These are phyloP conservation scores for Phymorhynchus buccinoides DNA, from an alignment of 1,140 invertebrate species.

Conservation along the genomic window DNA sequence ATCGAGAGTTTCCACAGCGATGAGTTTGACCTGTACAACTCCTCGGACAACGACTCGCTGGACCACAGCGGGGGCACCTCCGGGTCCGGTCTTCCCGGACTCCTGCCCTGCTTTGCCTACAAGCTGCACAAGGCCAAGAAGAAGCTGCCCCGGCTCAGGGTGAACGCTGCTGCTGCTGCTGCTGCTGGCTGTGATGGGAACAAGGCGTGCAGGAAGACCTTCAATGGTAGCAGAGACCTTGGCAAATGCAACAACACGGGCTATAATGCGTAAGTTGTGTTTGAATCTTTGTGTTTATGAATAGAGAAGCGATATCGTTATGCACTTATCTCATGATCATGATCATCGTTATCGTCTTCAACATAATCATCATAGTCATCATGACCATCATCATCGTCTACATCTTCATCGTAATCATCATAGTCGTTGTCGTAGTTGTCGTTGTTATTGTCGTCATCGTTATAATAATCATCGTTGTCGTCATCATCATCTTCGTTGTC, in stretches of 20 bases:
- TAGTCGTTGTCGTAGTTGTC: no score
- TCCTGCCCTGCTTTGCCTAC: slow-evolving; percentile 67
- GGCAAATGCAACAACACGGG: not conserved
- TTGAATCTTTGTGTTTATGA: no score
- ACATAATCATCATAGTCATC: no score
- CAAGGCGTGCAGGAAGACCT: not conserved
- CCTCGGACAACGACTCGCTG: slow-evolving; percentile 53
- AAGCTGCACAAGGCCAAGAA: slow-evolving; percentile 61
- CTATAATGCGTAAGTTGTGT: not conserved
- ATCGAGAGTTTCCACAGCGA: slow-evolving; percentile 71
- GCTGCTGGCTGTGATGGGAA: not conserved
- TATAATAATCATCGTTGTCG: no score
- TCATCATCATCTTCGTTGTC: no score
- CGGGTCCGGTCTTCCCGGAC: slow-evolving; percentile 59
- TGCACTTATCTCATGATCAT: no score
- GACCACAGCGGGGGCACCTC: slow-evolving; percentile 48
- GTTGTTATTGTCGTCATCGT: no score
- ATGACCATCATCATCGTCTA: no score
- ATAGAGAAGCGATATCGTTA: no score
- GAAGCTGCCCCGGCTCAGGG: slow-evolving; percentile 62
- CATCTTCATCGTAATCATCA: no score
- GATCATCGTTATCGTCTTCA: no score
- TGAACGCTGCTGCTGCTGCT: slow-evolving; percentile 30
- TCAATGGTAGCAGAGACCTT: not conserved
- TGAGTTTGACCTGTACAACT: slow-evolving; percentile 63